A percentile compares a stretch with the other conserved stretches of the same genome.
Evolutionary conservation across 1,140 invertebrate species (phyloP).

Genomic region (Rhagoletis pomonella): DNA sequence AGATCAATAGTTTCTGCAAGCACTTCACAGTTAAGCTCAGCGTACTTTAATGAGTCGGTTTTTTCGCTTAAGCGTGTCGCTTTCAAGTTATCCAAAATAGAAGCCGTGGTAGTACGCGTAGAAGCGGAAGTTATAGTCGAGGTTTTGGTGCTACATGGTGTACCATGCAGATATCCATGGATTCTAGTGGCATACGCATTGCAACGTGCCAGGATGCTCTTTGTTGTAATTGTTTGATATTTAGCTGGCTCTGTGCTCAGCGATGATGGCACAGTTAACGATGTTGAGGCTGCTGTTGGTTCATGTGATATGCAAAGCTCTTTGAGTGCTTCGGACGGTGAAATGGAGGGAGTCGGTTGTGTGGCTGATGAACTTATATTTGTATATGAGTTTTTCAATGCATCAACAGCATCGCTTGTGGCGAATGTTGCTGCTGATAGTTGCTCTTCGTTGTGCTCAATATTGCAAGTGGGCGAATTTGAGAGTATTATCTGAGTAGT

Average conservation of each 20-base stretch:
- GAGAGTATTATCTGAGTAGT: conserved; percentile 69
- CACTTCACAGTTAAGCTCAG: conserved; percentile 47
- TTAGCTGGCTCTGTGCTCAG: background rate
- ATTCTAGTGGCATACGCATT: conserved; percentile 58
- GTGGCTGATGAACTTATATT: background rate
- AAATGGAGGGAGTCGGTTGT: background rate
- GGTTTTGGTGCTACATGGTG: conserved; percentile 61
- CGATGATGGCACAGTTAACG: conserved; percentile 45
- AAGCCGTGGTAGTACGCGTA: conserved; percentile 63
- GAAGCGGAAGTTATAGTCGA: conserved; percentile 59
- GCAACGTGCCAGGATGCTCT: conserved; percentile 65
- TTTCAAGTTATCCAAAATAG: conserved; percentile 62
- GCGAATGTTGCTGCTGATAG: background rate
- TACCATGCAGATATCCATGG: conserved; percentile 67
- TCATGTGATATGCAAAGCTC: conserved; percentile 58
- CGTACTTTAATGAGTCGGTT: conserved; percentile 72
- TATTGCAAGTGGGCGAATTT: conserved; percentile 58
- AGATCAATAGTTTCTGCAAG: background rate
- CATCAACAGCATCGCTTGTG: background rate
- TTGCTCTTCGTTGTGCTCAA: conserved; percentile 4
- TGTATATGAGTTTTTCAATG: background rate
- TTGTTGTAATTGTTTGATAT: conserved; percentile 64
- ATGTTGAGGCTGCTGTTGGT: conserved; percentile 56
- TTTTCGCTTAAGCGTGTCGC: conserved; percentile 67
- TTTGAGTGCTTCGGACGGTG: conserved; percentile 18